phyloP scores from a whole-genome alignment of 2,797 vertebrate genomes.

The Syngnathus acus region DNA sequence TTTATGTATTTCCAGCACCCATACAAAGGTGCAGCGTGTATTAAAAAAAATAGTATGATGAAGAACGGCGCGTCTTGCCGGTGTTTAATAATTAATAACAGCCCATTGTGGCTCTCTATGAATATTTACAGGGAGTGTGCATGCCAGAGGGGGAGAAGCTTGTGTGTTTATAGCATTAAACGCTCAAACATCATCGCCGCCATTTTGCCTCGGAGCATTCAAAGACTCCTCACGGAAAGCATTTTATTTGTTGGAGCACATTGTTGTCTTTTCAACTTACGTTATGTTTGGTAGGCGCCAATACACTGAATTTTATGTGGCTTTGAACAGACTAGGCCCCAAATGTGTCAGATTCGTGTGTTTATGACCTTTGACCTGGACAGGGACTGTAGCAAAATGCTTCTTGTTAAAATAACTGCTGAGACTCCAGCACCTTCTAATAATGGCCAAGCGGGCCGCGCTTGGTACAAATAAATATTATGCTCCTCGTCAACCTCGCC shows the following conservation, averaged over 20 bases:
- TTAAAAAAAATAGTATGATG: conserved; percentile 54
- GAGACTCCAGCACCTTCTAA: conserved; percentile 8
- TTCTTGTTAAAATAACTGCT: conserved; percentile 27
- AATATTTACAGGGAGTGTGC: conserved; percentile 71
- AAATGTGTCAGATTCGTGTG: conserved; percentile 12
- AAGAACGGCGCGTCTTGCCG: conserved; percentile 53
- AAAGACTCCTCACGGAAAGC: conserved; percentile 48
- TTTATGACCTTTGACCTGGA: conserved; percentile 44
- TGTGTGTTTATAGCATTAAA: conserved; percentile 74
- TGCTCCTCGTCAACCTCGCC: conserved; percentile 46
- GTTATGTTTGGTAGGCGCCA: conserved; percentile 45
- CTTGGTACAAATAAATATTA: conserved; percentile 50
- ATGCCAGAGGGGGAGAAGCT: conserved; percentile 63
- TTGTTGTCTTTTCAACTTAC: conserved; percentile 62
- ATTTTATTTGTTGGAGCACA: conserved; percentile 65
- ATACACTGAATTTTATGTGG: neutral
- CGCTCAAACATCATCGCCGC: conserved; percentile 61
- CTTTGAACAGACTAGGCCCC: neutral
- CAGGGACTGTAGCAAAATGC: conserved; percentile 11
- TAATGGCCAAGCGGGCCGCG: conserved; percentile 37
- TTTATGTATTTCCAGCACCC: conserved; percentile 17
- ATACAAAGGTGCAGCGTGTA: conserved; percentile 29
- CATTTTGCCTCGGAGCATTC: conserved; percentile 67
- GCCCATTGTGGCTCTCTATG: conserved; percentile 62
- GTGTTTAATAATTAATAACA: conserved; percentile 76